Percentiles rank a stretch among this genome's conserved stretches.
Conservation (phyloP, 2,797 vertebrate species). For the Phalloptychus januarius region DNA sequence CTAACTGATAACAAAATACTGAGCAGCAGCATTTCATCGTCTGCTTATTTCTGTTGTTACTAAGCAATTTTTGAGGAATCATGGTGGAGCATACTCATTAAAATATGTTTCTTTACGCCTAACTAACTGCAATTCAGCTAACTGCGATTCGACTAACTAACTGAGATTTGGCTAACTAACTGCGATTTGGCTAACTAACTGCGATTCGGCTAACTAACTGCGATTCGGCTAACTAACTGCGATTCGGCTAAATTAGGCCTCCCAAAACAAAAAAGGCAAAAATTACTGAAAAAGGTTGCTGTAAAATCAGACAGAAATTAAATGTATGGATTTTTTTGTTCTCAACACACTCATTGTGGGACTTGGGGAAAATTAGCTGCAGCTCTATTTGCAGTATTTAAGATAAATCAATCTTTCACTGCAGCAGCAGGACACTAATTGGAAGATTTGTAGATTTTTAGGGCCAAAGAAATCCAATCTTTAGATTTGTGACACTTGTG, state of each 20-base stretch:
- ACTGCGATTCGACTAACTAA: no score
- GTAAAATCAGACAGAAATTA: background rate
- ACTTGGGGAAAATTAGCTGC: background rate
- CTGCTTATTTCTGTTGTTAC: background rate
- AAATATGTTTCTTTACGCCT: background rate
- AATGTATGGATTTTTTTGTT: background rate
- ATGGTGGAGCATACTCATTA: background rate
- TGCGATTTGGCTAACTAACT: no score
- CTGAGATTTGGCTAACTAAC: no score
- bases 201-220: no score
- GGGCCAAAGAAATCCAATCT: background rate
- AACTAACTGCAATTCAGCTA: no score
- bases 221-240: no score
- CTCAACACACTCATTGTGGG: background rate
- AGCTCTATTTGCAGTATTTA: background rate
- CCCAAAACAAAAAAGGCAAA: background rate
- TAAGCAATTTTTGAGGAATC: background rate
- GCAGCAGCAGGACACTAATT: background rate
- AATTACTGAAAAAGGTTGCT: background rate
- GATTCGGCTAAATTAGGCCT: no score
- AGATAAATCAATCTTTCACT: background rate
- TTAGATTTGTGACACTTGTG: background rate
- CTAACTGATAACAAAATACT: background rate
- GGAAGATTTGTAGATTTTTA: background rate
- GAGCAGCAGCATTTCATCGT: background rate